Percentiles rank a stretch among this genome's conserved stretches.
Evolutionary conservation across 2,888 invertebrate genomes (phyloP).

Genomic region (Cryptocephalus primarius): DNA sequence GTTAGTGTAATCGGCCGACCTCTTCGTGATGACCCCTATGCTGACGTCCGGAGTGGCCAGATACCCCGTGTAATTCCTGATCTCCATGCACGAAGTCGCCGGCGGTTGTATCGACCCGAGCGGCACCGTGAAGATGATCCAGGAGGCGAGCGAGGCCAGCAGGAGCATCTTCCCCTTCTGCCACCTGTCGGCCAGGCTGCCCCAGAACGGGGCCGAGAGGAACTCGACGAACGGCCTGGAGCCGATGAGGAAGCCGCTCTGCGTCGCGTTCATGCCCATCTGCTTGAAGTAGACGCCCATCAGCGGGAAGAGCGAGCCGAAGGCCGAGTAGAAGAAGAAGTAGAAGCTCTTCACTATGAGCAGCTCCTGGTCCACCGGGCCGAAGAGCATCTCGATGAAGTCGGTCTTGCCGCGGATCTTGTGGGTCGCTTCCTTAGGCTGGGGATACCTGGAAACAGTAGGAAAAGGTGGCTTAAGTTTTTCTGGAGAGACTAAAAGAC

Average conservation of each 20-base stretch:
- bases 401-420: constrained; percentile 82
- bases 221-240: constrained; percentile 96
- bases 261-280: constrained; percentile 87
- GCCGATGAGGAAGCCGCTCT: constrained; percentile 62
- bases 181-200: constrained; percentile 80
- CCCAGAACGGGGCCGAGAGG: constrained; percentile 96
- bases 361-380: constrained; percentile 80
- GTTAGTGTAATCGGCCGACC: constrained; percentile 18
- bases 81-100: constrained; percentile 74
- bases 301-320: constrained; percentile 94
- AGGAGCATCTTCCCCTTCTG: constrained; percentile 80
- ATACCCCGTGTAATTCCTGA: constrained; percentile 52
- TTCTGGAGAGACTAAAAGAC: background rate
- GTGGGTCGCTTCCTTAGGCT: constrained; percentile 80
- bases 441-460: constrained; percentile 58
- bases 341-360: constrained; percentile 95
- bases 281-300: constrained; percentile 99
- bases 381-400: constrained; percentile 70
- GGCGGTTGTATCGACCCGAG: constrained; percentile 92
- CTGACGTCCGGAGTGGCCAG: constrained; percentile 48
- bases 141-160: constrained; percentile 81
- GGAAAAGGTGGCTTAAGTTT: too few species aligned
- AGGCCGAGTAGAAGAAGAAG: constrained; percentile 98
- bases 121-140: constrained; percentile 95
- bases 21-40: constrained; percentile 38